Conservation (phyloP, 1,140 invertebrate species). For the Conus ventricosus region DNA sequence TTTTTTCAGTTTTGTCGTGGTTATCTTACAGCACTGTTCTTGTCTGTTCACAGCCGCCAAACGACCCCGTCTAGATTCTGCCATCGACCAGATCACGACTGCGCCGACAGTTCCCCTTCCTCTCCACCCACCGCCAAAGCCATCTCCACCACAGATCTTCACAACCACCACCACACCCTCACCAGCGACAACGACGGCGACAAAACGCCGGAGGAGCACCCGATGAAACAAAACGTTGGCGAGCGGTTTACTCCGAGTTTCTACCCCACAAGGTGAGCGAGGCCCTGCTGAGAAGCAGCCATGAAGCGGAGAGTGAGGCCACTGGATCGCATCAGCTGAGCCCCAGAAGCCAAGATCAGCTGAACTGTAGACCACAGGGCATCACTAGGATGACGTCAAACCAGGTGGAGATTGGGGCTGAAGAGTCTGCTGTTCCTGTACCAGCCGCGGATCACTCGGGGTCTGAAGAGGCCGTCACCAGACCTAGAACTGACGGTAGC, state of each 20-base stretch:
- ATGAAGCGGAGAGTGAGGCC: neutral
- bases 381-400: neutral
- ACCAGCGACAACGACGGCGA: constrained; percentile 26
- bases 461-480: neutral
- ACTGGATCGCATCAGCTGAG: neutral
- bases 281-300: neutral
- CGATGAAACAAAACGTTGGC: neutral
- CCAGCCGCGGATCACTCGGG: neutral
- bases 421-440: neutral
- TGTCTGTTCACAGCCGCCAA: constrained; percentile 43
- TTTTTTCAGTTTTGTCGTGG: too few relatives aligned
- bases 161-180: constrained; percentile 27
- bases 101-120: neutral
- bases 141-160: constrained; percentile 26
- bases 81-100: constrained; percentile 8
- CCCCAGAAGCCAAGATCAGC: neutral
- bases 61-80: constrained; percentile 38
- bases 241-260: neutral
- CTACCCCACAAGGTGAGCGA: constrained; percentile 20
- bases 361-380: neutral
- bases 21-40: neutral
- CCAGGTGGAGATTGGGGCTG: neutral
- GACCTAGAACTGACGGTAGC: neutral
- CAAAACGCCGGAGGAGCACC: neutral
- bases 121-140: constrained; percentile 19